A percentile compares a stretch with the other conserved stretches of the same genome.
These are phyloP conservation scores for Ectropis grisescens DNA, from an alignment of 1,140 invertebrate species.

Conservation along the genomic window DNA sequence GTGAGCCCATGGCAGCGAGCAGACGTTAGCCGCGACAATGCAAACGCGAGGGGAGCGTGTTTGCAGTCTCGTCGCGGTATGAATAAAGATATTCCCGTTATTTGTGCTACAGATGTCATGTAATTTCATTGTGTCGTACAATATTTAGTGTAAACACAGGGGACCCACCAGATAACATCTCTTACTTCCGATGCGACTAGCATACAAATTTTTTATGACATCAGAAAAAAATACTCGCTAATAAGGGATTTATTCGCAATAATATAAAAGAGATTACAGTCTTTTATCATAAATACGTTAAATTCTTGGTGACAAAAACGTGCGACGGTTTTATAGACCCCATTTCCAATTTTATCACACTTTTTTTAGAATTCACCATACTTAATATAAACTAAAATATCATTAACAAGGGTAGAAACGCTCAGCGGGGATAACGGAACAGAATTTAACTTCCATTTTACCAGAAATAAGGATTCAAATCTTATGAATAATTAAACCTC, in stretches of 20 bases:
- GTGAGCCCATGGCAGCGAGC: slow-evolving; percentile 34
- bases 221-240: slow-evolving; percentile 35
- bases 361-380: no score
- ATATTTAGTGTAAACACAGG: slow-evolving; percentile 67
- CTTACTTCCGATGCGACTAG: slow-evolving; percentile 32
- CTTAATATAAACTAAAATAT: no score
- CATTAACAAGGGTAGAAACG: no score
- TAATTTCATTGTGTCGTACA: slow-evolving; percentile 66
- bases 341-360: slow-evolving; percentile 5
- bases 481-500: no score
- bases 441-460: no score
- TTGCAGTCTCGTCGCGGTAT: slow-evolving; percentile 50
- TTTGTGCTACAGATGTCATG: slow-evolving; percentile 69
- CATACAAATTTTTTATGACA: slow-evolving; percentile 35
- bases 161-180: slow-evolving; percentile 60
- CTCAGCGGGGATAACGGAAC: no score
- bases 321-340: slow-evolving; percentile 4
- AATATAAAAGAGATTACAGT: slow-evolving; percentile 47
- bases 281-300: slow-evolving; percentile 23
- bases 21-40: slow-evolving; percentile 52
- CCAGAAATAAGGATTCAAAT: no score
- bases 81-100: slow-evolving; percentile 70
- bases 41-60: slow-evolving; percentile 48
- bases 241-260: slow-evolving; percentile 53
- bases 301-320: slow-evolving; percentile 4